Base-by-base conservation (phyloP, 2,888 invertebrate genomes). In the Cataglyphis albicans region DNA sequence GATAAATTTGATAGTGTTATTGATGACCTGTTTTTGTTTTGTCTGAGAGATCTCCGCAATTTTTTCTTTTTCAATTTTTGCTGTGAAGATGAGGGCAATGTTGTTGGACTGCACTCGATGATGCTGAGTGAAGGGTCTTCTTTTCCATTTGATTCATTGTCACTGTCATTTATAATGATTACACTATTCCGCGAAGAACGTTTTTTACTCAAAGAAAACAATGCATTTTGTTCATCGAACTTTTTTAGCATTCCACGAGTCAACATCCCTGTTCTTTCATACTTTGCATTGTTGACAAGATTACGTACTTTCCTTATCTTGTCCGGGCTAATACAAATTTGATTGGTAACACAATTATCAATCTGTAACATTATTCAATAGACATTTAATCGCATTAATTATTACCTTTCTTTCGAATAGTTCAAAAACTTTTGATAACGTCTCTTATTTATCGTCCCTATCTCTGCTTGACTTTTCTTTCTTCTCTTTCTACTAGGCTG, bases 81-180 rank as follows among this genome's bases (percentile, higher is more conserved):
- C 15, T 7, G 1, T 21, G 29, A 7, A 61, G 61, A 21, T 2
- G 35, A 21, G 12, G 3, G 3, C 9, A n/a, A 12, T 4, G 15
- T 9, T 65, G 18, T 9, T 63, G 41, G 12, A 29, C 18, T 44
- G 35, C 18, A 48, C 12, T 41, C 32, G n/a, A 65, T 41, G 9
- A 59, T 25, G 10, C 18, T 35, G 18, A 38, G 3, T 3, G 83
- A 44, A 29, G 78, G 64, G n/a, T 78, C 80, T 29, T 41, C 15
- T 61, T 3, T 21, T 4, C 18, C 48, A 21, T 1, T 67, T 44
- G 38, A 35, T 32, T 70, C 84, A 18, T 12, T 70, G 81, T 87
- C 88, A 44, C 82, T 89, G 48, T 91, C 91, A 18, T 89, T 91
- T 67, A 91, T 70, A 68, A 90, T 21, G 67, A 91, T 90, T 44